Base-by-base conservation (phyloP, 30 jellyfish, hydroid and myxozoan species). In the Hydractinia symbiolongicarpus region DNA sequence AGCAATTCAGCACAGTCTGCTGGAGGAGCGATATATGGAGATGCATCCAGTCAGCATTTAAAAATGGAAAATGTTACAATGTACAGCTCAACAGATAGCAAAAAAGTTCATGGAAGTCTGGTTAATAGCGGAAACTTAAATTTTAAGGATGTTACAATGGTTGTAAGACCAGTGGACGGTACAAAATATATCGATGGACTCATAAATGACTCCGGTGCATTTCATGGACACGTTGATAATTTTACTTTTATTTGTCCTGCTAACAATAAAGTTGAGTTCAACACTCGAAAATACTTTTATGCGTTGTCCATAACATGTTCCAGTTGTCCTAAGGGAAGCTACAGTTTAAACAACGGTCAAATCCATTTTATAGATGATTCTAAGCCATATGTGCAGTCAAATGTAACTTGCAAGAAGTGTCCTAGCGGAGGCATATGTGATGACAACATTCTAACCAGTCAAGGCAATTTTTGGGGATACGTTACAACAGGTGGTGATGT, bases 391-490 rank as follows among this genome's bases (percentile, higher is more conserved):
- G 40, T 7, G 19, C 2, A 6, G 74, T 13, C 19, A n/a, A 64
- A 9, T n/a, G 16, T 64, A n/a, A 44, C 74, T 13, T 64, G 74
- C 40, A n/a, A 64, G 19, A 44, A 64, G 40, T 64, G 74, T 13
- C 74, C 74, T 64, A 44, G 5, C 0, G 74, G 74, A 13, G 74
- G 74, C 19, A 64, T 64, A 4, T 64, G 74, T 13, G 74, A 64
- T 51, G 4, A 64, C 40, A n/a, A 64, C 16, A 51, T 64, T 7
- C 19, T 64, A 0, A 30, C 44, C 44, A 64, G 74, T 13, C 74
- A 51, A 7, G 74, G 74, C 0, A 64, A 64, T 64, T 64, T 64
- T n/a, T 64, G 74, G 74, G 74, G 74, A 64, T 64, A 64, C 40
- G 74, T 51, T 7, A 64, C 19, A 44, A 64, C 52, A 44, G 52